Evolutionary conservation across 2,797 vertebrate genomes (phyloP), one percentile per base, ranked within the genome.

Genomic region (Sylvilagus floridanus): DNA sequence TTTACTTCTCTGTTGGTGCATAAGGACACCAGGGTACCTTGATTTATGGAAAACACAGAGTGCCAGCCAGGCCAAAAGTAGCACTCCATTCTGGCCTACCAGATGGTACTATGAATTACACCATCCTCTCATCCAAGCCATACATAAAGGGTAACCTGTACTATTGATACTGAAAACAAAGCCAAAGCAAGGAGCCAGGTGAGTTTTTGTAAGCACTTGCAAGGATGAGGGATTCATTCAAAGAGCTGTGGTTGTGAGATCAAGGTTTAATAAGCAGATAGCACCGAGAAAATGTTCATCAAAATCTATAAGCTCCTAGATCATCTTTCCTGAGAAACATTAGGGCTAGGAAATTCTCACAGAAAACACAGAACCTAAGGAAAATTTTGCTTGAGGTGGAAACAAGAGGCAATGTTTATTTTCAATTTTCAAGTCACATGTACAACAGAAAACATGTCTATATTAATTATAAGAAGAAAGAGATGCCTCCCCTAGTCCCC

Each of bases 391-490:
- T 81, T 47, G 93, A 50, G 60, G 62, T 66, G 14, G 3, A 84
- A 93, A 60, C 10, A 60, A 6, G 26, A 66, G 17, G 1, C 84
- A 79, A 86, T 77, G 12, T 7, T 52, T 73, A 35, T 42, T 86
- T 92, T 77, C 91, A 19, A 73, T 76, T 63, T 60, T 84, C 60
- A 50, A 69, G 22, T 78, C 17, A 77, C 47, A 5, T 63, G 26
- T 84, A 81, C 76, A 26, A 13, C 7, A 65, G 35, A 87, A 90
- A 88, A 88, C 54, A 90, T 85, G 90, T 73, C 30, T 83, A 92
- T 93, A 77, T 95, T 69, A 94, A 87, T 96, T 85, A 83, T 35
- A 89, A 86, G 47, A 75, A 95, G 50, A 83, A n/a, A 66, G 57
- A 86, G 30, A 37, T 62, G 54, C 62, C 35, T 52, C 86, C 24